Evolutionary conservation across 2,888 invertebrate genomes (phyloP), one percentile per base, ranked within the genome.

Genomic region (Diloba caeruleocephala): DNA sequence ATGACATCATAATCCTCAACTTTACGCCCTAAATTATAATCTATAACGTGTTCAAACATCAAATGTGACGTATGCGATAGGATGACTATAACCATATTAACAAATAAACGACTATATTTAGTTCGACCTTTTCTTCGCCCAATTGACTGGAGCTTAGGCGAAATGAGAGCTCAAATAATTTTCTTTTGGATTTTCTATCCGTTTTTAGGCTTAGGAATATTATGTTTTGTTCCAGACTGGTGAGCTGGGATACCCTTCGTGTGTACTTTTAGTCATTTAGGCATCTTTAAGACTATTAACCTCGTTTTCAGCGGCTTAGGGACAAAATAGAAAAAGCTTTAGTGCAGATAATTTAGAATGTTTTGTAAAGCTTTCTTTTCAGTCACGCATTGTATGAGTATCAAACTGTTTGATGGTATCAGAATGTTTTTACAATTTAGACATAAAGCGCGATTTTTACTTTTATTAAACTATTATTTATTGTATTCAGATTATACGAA

Each of bases 21-120:
- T 46, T 49, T 69, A 50, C 39, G 62, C 46, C 51, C 45, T 9
- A 48, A 52, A 23, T 45, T 45, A 12, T 55, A 73, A 79, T 78
- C 78, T 72, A 53, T 59, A 52, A 54, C 36, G 54, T 67, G 42
- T 43, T 55, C 66, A 61, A 78, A 79, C 69, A 68, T 63, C 59
- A 43, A 13, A 19, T 25, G 26, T 66, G 62, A 51, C 58, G 29
- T 55, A n/a, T n/a, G n/a, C n/a, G n/a, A n/a, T n/a, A n/a, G n/a
- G n/a, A n/a, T n/a, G n/a, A n/a, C n/a, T n/a, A n/a, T n/a, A n/a
- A n/a, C n/a, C n/a, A n/a, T n/a, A n/a, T n/a, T n/a, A n/a, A n/a
- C n/a, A n/a, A n/a, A n/a, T n/a, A n/a, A n/a, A n/a, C n/a, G n/a
- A n/a, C n/a, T n/a, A 10, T 28, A 1, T 7, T 14, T 31, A 14